Conservation (phyloP, 2,888 invertebrate genomes). For the Sesamia inferens region DNA sequence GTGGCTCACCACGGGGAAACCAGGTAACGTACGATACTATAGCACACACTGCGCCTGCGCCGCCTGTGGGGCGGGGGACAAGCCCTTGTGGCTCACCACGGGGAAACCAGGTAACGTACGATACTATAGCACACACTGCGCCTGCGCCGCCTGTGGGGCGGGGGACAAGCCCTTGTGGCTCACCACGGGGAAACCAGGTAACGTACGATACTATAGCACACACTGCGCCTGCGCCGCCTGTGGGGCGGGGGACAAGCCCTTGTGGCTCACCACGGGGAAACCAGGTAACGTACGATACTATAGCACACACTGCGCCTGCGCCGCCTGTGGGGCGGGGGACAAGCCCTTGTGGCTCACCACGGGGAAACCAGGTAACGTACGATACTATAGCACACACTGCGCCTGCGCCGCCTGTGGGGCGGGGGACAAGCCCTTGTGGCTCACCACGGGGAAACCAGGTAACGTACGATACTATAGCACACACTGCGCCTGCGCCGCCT, state of each 20-base stretch:
- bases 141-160: slow-evolving; percentile 70
- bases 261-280: slow-evolving; percentile 14
- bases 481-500: slow-evolving; percentile 74
- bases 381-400: slow-evolving; percentile 68
- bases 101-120: slow-evolving; percentile 24
- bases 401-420: slow-evolving; percentile 70
- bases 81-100: slow-evolving; percentile 22
- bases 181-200: slow-evolving; percentile 31
- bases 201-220: slow-evolving; percentile 44
- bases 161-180: slow-evolving; percentile 17
- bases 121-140: slow-evolving; percentile 69
- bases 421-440: slow-evolving; percentile 15
- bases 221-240: slow-evolving; percentile 75
- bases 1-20: slow-evolving; percentile 13
- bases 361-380: slow-evolving; percentile 24
- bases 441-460: slow-evolving; percentile 26
- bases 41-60: slow-evolving; percentile 75
- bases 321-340: slow-evolving; percentile 59
- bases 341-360: slow-evolving; percentile 23
- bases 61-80: slow-evolving; percentile 58
- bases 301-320: slow-evolving; percentile 76
- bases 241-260: slow-evolving; percentile 22
- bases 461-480: slow-evolving; percentile 47
- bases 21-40: slow-evolving; percentile 25
- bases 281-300: slow-evolving; percentile 25